Conservation (phyloP, 2,797 vertebrate genomes). For the Gephyroberyx darwinii region DNA sequence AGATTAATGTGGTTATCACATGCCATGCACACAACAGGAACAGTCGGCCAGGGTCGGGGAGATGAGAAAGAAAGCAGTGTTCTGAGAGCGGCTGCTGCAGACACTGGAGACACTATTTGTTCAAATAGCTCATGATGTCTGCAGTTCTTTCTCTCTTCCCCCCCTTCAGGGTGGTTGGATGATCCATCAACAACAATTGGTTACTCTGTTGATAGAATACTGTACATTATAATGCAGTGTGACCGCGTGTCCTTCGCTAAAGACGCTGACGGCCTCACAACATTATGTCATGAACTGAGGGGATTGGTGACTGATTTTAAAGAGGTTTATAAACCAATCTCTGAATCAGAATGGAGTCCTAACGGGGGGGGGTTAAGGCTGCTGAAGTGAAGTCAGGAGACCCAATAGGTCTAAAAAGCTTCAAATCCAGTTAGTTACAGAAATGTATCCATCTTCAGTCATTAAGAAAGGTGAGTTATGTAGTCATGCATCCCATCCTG, state of each 20-base stretch:
- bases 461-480: constrained; percentile 3
- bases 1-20: constrained; percentile 89
- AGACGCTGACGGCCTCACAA: constrained; percentile 6
- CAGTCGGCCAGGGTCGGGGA: constrained; percentile 70
- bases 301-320: constrained; percentile 9
- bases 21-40: constrained; percentile 84
- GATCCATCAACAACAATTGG: constrained; percentile 34
- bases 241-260: constrained; percentile 11
- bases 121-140: constrained; percentile 39
- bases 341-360: constrained; percentile 7
- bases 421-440: constrained; percentile 7
- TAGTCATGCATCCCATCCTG: constrained; percentile 34
- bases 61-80: constrained; percentile 79
- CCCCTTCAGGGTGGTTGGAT: constrained; percentile 38
- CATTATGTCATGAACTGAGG: constrained; percentile 36
- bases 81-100: constrained; percentile 64
- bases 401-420: background rate
- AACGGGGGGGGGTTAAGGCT: constrained; percentile 9
- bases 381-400: constrained; percentile 8
- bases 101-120: constrained; percentile 63
- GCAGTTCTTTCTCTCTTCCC: constrained; percentile 63
- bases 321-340: constrained; percentile 9
- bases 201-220: constrained; percentile 22
- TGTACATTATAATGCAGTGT: constrained; percentile 27
- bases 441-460: background rate